phyloP scores from a whole-genome alignment of 1,140 invertebrate genomes.

The Polyergus mexicanus region DNA sequence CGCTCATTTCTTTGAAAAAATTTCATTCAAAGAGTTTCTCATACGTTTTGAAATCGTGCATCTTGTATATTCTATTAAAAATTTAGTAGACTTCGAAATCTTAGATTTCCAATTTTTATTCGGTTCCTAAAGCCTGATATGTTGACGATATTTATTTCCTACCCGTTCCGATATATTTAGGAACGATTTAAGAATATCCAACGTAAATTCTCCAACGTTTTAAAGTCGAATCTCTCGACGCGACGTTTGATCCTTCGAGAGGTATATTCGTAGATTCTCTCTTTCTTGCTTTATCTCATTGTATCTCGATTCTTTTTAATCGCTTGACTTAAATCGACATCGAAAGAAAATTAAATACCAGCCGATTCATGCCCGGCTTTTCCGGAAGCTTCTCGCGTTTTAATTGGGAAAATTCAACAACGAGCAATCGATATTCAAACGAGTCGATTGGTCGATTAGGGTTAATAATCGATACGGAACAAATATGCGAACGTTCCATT shows the following conservation, averaged over 20 bases:
- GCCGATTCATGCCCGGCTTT: slow-evolving; percentile 37
- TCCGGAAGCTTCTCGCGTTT: not conserved
- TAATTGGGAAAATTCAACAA: not conserved
- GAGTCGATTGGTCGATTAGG: slow-evolving; percentile 40
- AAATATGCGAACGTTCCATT: not conserved
- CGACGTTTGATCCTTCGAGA: not conserved
- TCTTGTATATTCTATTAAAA: not conserved
- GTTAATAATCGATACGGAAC: slow-evolving; percentile 28
- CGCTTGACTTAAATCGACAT: not conserved
- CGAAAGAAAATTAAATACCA: slow-evolving; percentile 62
- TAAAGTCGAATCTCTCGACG: not conserved
- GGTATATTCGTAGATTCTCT: slow-evolving; percentile 7
- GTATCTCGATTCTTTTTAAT: slow-evolving; percentile 18
- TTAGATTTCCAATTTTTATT: not conserved
- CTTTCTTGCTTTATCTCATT: no score
- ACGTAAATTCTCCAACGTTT: slow-evolving; percentile 2
- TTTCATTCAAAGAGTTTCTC: not conserved
- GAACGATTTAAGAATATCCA: slow-evolving; percentile 28
- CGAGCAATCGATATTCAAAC: slow-evolving; percentile 35
- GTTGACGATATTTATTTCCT: not conserved
- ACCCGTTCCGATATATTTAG: not conserved
- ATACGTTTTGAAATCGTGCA: not conserved
- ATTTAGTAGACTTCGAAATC: not conserved
- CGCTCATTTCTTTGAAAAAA: not conserved
- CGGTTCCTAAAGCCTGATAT: not conserved